phyloP scores from a whole-genome alignment of 2,797 vertebrate species.

The Crypturellus tataupa region DNA sequence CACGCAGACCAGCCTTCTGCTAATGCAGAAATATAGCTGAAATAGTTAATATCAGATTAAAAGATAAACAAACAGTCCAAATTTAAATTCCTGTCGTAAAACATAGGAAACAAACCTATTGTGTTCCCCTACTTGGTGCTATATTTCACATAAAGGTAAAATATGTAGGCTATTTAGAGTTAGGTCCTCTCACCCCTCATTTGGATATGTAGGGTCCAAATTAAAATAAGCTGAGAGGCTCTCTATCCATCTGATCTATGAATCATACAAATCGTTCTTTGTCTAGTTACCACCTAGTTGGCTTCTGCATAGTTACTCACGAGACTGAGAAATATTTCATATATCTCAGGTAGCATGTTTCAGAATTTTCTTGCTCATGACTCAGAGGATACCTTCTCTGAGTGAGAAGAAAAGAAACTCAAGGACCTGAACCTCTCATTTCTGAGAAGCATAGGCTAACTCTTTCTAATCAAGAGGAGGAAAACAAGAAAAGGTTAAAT shows the following conservation, averaged over 20 bases:
- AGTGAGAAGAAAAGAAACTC: neutral
- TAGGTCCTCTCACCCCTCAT: neutral
- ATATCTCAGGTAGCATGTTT: neutral
- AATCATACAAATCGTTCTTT: neutral
- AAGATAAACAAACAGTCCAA: neutral
- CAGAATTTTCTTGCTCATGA: neutral
- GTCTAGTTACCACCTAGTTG: neutral
- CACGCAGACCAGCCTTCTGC: conserved; percentile 12
- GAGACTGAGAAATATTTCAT: neutral
- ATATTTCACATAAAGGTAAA: neutral
- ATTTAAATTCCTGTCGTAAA: neutral
- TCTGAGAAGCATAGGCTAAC: neutral
- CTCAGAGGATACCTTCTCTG: neutral
- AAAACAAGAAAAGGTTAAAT: conserved; percentile 1
- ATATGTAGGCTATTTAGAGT: neutral
- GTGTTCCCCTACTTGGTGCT: neutral
- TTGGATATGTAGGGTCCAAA: neutral
- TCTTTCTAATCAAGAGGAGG: accelerated
- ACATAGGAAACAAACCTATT: neutral
- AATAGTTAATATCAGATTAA: neutral
- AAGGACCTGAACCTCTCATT: neutral
- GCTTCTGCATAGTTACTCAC: neutral
- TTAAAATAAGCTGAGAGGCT: neutral
- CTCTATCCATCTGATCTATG: neutral
- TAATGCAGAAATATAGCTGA: neutral